Evolutionary conservation across 2,888 invertebrate species (phyloP).

Genomic region (Elmis aenea): DNA sequence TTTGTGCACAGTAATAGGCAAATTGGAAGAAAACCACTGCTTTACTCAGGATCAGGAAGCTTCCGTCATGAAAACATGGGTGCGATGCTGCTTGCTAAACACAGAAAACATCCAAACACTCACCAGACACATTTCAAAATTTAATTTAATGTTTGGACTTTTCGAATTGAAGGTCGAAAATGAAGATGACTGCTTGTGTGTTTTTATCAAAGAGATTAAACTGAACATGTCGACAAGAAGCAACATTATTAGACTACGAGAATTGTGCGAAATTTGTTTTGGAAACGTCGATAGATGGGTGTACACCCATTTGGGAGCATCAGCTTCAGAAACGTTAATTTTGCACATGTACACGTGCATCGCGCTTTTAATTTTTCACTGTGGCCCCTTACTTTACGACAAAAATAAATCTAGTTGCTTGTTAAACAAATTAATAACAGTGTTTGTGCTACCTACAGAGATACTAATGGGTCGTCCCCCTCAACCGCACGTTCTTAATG

Average conservation of each 20-base stretch:
- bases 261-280: conserved; percentile 38
- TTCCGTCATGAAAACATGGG: conserved; percentile 37
- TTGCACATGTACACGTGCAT: conserved; percentile 37
- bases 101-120: conserved; percentile 28
- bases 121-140: conserved; percentile 32
- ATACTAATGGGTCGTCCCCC: conserved; percentile 47
- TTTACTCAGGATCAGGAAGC: conserved; percentile 31
- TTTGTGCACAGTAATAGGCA: conserved; percentile 30
- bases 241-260: conserved; percentile 19
- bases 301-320: conserved; percentile 28
- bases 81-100: conserved; percentile 35
- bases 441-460: conserved; percentile 49
- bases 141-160: conserved; percentile 28
- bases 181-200: conserved; percentile 32
- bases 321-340: conserved; percentile 33
- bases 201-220: conserved; percentile 35
- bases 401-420: conserved; percentile 44
- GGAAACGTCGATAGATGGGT: conserved; percentile 35
- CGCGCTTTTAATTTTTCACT: conserved; percentile 35
- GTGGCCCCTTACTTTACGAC: conserved; percentile 37
- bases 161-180: conserved; percentile 15
- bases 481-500: conserved; percentile 43
- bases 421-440: conserved; percentile 49
- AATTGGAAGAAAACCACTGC: conserved; percentile 28
- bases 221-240: conserved; percentile 22